phyloP scores from a whole-genome alignment of 2,113 vertebrate genomes.

The Spheniscus mendiculus region DNA sequence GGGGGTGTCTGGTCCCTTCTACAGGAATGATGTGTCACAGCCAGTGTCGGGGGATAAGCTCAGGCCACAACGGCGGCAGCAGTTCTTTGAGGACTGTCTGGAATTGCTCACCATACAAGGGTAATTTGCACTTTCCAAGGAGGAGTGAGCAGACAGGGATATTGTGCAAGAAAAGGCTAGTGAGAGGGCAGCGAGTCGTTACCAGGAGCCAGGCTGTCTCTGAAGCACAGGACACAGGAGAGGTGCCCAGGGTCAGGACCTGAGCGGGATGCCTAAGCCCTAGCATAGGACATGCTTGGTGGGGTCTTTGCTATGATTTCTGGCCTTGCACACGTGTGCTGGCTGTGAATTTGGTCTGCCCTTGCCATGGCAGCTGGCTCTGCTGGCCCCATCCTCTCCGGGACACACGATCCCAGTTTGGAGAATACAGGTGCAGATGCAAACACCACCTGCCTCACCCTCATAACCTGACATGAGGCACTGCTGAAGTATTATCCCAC shows the following conservation, averaged over 20 bases:
- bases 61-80: background rate
- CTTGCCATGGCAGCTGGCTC: background rate
- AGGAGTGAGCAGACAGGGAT: background rate
- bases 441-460: background rate
- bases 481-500: background rate
- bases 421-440: background rate
- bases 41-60: background rate
- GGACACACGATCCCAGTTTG: background rate
- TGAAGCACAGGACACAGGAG: background rate
- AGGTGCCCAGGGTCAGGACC: background rate
- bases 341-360: background rate
- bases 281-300: background rate
- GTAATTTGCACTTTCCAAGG: background rate
- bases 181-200: accelerated
- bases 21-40: background rate
- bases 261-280: background rate
- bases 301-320: background rate
- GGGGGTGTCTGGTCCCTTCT: background rate
- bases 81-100: background rate
- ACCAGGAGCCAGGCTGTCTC: background rate
- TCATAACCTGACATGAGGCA: background rate
- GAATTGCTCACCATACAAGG: background rate
- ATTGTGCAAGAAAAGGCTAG: background rate
- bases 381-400: background rate
- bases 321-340: background rate